Evolutionary conservation across 1,140 invertebrate genomes (phyloP), one percentile per base, ranked within the genome.

Genomic region (Drosophila guanche): DNA sequence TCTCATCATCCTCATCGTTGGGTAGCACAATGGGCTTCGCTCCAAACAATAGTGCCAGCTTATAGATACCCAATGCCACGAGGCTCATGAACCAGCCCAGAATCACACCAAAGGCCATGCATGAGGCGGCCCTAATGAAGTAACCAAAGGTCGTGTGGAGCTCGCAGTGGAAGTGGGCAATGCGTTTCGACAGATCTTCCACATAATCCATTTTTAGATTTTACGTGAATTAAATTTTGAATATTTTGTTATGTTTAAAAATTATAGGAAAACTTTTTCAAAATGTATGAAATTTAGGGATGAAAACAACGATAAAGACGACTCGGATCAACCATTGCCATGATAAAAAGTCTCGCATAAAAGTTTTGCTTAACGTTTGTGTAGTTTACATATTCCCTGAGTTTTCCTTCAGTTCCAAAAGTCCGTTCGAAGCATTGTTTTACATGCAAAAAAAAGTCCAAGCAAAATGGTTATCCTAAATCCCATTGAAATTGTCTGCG

Each of bases 71-170:
- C 45, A 63, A 67, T 1, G 80, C 56, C 5, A 85, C 0, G 4
- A 84, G 41, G 6, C 66, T 78, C 55, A 85, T 76, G 4, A 79
- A 29, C 76, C 76, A 85, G 4, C 79, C 79, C 12, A 76, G 85
- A 0, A 84, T 22, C 0, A 59, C 71, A 4, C 80, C 79, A 50
- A 85, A 76, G n/a, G 79, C 79, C 14, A 84, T 50, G 52, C 80
- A 79, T 5, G 79, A 63, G 40, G 79, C 80, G 29, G 37, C 59
- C 62, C 68, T 79, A 37, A 84, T 60, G 6, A 79, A 22, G n/a
- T 65, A 42, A 5, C 79, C 79, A 27, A 76, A 84, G 43, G 75
- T 71, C n/a, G 61, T 55, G 6, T 62, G 76, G 1, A 84, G 46
- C 14, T 72, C 71, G 47, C 40, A 52, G 27, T 85, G 67, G 37